These are phyloP conservation scores for Rattus norvegicus DNA, from an alignment of 2,113 vertebrate genomes.

Conservation along the genomic window DNA sequence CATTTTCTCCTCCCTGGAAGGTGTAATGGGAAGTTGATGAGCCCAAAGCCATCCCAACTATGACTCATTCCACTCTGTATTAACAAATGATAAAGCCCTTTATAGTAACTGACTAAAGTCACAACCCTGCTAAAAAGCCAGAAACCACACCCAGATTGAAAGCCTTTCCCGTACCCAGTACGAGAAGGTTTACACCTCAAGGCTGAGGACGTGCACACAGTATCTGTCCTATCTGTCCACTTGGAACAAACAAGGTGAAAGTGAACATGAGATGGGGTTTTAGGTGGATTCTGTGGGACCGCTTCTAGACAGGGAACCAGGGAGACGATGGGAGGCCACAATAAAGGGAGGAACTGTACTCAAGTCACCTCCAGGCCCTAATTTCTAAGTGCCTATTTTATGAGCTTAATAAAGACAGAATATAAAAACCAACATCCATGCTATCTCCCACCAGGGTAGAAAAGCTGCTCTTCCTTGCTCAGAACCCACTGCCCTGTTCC, in stretches of 20 bases:
- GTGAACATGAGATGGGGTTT: neutral
- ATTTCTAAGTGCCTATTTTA: neutral
- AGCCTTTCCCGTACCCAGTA: neutral
- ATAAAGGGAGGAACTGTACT: neutral
- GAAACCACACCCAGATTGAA: conserved; percentile 69
- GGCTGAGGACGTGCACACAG: neutral
- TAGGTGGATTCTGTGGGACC: neutral
- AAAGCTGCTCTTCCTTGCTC: neutral
- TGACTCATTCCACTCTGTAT: conserved; percentile 44
- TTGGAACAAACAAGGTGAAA: neutral
- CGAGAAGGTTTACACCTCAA: neutral
- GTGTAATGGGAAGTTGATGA: neutral
- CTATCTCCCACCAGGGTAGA: neutral
- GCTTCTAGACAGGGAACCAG: neutral
- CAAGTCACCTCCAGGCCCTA: neutral
- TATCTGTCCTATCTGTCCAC: neutral
- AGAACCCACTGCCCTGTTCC: neutral
- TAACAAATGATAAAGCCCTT: conserved; percentile 69
- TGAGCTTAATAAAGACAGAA: neutral
- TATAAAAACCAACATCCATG: neutral
- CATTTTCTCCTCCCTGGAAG: conserved; percentile 6
- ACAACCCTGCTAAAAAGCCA: conserved; percentile 59
- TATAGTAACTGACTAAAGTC: conserved; percentile 73
- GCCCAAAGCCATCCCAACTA: conserved; percentile 60
- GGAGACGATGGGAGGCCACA: neutral